phyloP scores from a whole-genome alignment of 2,797 vertebrate genomes.

The Discoglossus pictus region DNA sequence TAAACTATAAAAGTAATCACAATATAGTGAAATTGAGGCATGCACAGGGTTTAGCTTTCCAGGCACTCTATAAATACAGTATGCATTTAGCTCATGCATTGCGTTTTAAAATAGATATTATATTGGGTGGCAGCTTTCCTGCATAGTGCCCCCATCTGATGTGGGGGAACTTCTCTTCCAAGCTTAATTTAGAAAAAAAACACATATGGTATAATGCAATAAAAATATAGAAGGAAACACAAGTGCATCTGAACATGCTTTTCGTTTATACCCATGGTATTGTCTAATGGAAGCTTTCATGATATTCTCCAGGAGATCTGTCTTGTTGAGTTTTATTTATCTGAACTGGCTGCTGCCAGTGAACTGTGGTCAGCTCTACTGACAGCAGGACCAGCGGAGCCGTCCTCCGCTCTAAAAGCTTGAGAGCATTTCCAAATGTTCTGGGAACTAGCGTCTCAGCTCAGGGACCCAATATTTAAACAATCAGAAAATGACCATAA shows the following conservation, averaged over 20 bases:
- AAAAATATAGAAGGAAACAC: no score
- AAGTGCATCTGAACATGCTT: slow-evolving; percentile 63
- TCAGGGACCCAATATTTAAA: slow-evolving; percentile 74
- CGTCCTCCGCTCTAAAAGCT: slow-evolving; percentile 71
- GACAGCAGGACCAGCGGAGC: slow-evolving; percentile 56
- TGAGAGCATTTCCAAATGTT: slow-evolving; percentile 68
- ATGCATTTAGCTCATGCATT: no score
- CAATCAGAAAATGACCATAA: slow-evolving; percentile 69
- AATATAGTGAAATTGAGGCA: no score
- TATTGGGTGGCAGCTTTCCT: no score
- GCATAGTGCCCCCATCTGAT: no score
- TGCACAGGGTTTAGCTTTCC: no score
- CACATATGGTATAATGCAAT: slow-evolving; percentile 1
- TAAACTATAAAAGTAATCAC: no score
- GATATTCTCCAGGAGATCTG: slow-evolving; percentile 73
- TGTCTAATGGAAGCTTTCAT: slow-evolving; percentile 98
- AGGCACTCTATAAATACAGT: no score
- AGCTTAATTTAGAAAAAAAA: no score
- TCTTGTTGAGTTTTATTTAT: slow-evolving; percentile 83
- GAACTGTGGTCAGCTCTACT: slow-evolving; percentile 72
- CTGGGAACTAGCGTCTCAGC: slow-evolving; percentile 70
- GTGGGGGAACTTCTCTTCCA: no score
- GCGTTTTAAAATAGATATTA: no score
- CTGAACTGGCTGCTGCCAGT: slow-evolving; percentile 76
- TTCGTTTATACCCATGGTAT: slow-evolving; percentile 73